phyloP scores from a whole-genome alignment of 2,797 vertebrate species.

The Cottoperca gobio region DNA sequence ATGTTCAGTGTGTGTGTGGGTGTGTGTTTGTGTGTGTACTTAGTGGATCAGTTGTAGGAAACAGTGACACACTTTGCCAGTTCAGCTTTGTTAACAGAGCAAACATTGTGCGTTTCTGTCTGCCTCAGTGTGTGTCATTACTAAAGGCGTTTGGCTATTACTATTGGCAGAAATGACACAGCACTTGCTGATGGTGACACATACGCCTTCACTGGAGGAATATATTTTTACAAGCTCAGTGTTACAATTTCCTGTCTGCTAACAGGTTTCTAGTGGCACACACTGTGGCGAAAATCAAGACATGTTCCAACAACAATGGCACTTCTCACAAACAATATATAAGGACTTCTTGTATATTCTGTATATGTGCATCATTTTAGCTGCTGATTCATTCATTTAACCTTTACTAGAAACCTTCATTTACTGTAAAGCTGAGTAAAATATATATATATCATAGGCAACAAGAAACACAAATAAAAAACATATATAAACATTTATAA shows the following conservation, averaged over 20 bases:
- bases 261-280: constrained; percentile 8
- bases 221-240: constrained; percentile 34
- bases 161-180: constrained; percentile 37
- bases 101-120: constrained; percentile 41
- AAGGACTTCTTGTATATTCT: neutral
- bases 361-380: neutral
- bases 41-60: constrained; percentile 33
- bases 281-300: neutral
- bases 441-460: too few relatives aligned
- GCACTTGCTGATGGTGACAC: constrained; percentile 39
- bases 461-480: too few relatives aligned
- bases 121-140: neutral
- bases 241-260: constrained; percentile 36
- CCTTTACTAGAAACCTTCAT: too few relatives aligned
- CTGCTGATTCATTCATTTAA: neutral
- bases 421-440: too few relatives aligned
- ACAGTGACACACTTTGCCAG: constrained; percentile 45
- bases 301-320: constrained; percentile 6
- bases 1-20: constrained; percentile 5
- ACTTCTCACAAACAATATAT: neutral
- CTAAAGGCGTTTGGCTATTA: neutral
- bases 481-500: too few relatives aligned
- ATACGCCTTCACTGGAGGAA: constrained; percentile 22
- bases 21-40: constrained; percentile 4
- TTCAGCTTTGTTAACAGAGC: constrained; percentile 58